These are phyloP conservation scores for Passer montanus DNA, from an alignment of 2,113 vertebrate genomes.

Conservation along the genomic window DNA sequence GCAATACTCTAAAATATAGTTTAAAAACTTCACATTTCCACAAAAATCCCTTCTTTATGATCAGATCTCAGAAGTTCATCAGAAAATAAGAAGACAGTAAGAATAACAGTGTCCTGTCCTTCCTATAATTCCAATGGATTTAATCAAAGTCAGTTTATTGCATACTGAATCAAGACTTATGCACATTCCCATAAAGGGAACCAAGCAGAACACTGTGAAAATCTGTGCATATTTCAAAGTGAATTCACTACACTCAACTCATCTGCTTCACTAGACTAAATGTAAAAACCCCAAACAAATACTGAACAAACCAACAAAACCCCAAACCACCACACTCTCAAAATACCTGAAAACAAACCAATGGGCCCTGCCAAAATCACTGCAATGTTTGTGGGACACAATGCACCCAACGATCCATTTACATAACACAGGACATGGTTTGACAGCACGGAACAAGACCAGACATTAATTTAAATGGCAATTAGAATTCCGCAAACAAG, in stretches of 20 bases:
- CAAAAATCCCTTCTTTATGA: not conserved
- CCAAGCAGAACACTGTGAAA: not conserved
- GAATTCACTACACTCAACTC: not conserved
- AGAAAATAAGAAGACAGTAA: not conserved
- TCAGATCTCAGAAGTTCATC: not conserved
- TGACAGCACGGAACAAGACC: not conserved
- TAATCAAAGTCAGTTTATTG: not conserved
- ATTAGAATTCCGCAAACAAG: not conserved
- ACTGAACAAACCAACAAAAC: not conserved
- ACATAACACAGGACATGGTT: fast-evolving
- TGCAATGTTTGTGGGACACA: not conserved
- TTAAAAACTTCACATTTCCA: not conserved
- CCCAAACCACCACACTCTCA: not conserved
- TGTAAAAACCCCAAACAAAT: not conserved
- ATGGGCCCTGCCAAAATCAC: not conserved
- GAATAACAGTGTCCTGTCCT: not conserved
- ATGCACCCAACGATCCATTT: not conserved
- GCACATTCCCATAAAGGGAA: not conserved
- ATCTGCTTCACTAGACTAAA: not conserved
- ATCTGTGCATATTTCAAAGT: not conserved
- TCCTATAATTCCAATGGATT: not conserved
- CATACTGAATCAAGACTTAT: not conserved
- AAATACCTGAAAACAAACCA: not conserved
- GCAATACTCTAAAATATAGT: not conserved
- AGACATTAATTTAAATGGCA: not conserved